phyloP scores from a whole-genome alignment of 2,888 invertebrate genomes.

The Glaucopsyche alexis region DNA sequence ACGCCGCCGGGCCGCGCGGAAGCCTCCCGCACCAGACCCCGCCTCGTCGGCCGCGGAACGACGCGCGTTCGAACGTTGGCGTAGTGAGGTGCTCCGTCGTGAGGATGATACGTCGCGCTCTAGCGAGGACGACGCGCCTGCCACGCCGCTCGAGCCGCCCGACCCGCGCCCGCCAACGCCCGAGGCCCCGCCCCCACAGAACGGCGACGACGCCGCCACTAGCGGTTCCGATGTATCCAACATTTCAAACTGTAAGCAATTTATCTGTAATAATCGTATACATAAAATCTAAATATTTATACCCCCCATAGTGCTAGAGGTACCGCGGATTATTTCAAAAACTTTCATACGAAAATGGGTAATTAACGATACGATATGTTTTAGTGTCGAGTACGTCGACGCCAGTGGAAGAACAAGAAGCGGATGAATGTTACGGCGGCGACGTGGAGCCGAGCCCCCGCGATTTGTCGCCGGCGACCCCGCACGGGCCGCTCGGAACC shows the following conservation, averaged over 20 bases:
- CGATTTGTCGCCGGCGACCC: slow-evolving; percentile 33
- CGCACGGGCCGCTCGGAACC: not conserved
- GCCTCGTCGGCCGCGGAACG: slow-evolving; percentile 57
- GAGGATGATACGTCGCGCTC: slow-evolving; percentile 52
- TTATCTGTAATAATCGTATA: not conserved
- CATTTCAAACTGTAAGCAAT: slow-evolving; percentile 18
- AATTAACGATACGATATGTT: not conserved
- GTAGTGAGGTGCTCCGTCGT: slow-evolving; percentile 54
- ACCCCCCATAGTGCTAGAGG: no score
- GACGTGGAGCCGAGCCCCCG: slow-evolving; percentile 43
- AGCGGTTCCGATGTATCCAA: slow-evolving; percentile 21
- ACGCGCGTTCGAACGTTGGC: slow-evolving; percentile 66
- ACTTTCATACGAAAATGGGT: not conserved
- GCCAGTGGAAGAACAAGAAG: slow-evolving; percentile 32
- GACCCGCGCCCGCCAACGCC: slow-evolving; percentile 41
- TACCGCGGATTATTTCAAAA: no score
- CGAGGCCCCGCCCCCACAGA: slow-evolving; percentile 47
- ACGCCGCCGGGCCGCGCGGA: slow-evolving; percentile 40
- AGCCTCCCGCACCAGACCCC: slow-evolving; percentile 48
- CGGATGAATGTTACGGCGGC: slow-evolving; percentile 43
- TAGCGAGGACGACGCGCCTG: slow-evolving; percentile 50
- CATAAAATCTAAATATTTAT: no score
- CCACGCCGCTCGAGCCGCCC: slow-evolving; percentile 29
- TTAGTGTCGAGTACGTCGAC: slow-evolving; percentile 20
- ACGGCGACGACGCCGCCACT: slow-evolving; percentile 38